Evolutionary conservation across 2,113 vertebrate species (phyloP), one percentile per base, ranked within the genome.

Genomic region (Mola mola): DNA sequence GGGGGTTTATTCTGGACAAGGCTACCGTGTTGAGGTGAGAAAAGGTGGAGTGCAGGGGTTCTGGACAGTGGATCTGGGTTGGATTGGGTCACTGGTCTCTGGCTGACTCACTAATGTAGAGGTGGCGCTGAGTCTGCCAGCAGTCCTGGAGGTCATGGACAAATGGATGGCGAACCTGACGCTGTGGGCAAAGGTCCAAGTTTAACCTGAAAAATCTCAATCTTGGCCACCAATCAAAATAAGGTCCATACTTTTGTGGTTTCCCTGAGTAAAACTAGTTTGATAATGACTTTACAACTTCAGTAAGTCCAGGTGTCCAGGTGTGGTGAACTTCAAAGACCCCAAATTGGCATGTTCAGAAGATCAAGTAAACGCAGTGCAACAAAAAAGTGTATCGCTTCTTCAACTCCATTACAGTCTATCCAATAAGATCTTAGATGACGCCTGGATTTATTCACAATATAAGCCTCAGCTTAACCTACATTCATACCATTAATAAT

Each of bases 81-180:
- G 49, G 46, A 56, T 12, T 41, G 70, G 58, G 69, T 69, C 48
- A 74, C 68, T 25, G 20, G 28, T 78, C 37, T 70, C 66, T 79
- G 53, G 19, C 81, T 88, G 88, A 95, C 96, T 98, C 94, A 98
- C 95, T 95, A 93, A 98, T 96, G 91, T 96, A 98, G 88, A 98
- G 93, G 75, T 96, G 94, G 67, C 90, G 90, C 88, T 93, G 94
- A 57, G 96, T 96, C 93, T 98, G 97, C 96, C 96, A 98, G 91
- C 94, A 98, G 89, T 97, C 95, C 88, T 93, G 92, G 59, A 98
- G 93, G 84, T 94, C 85, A 42, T 95, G 95, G 71, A 98, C 89
- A 81, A 98, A 98, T 26, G 96, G 94, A 87, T 99, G 97, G 64
- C 38, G 92, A 66, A 98, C 90, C 89, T 96, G 95, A 85, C 93